These are phyloP conservation scores for Sinonovacula constricta DNA, from an alignment of 1,140 invertebrate species.

Conservation along the genomic window DNA sequence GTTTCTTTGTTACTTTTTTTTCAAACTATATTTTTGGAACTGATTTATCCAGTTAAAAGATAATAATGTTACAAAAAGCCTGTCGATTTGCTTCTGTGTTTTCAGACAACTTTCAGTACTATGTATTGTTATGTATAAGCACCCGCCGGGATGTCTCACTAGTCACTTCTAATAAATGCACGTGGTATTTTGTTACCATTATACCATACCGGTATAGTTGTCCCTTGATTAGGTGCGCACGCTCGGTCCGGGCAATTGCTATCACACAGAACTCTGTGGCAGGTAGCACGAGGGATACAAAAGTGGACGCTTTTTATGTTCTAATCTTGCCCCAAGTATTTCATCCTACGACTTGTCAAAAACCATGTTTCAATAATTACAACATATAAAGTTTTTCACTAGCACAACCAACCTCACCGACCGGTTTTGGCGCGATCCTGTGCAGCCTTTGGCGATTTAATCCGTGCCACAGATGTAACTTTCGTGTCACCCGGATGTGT, in stretches of 20 bases:
- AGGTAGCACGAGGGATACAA: constrained; percentile 41
- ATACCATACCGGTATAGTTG: background rate
- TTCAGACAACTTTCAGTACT: constrained; percentile 15
- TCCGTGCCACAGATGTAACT: constrained; percentile 9
- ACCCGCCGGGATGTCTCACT: too few species aligned
- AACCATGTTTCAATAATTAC: constrained; percentile 2
- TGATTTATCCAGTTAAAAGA: constrained; percentile 27
- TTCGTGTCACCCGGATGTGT: constrained; percentile 2
- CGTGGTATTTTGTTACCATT: constrained; percentile 10
- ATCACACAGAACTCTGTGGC: constrained; percentile 2
- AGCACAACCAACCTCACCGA: constrained; percentile 29
- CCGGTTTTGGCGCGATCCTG: constrained; percentile 18
- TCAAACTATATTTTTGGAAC: background rate
- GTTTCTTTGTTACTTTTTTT: background rate
- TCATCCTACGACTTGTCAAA: constrained; percentile 44
- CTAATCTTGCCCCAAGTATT: constrained; percentile 38
- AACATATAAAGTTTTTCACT: constrained; percentile 19
- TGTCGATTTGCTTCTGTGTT: constrained; percentile 40
- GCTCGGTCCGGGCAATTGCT: background rate
- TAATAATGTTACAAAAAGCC: constrained; percentile 18
- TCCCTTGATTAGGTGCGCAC: background rate
- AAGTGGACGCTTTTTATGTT: constrained; percentile 12
- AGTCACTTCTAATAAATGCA: constrained; percentile 9
- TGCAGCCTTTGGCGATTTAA: constrained; percentile 29
- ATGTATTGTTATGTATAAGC: background rate